Percentiles rank a stretch among this genome's conserved stretches.
These are phyloP conservation scores for Flexamia atlantica DNA, from an alignment of 2,888 invertebrate genomes.

Conservation along the genomic window DNA sequence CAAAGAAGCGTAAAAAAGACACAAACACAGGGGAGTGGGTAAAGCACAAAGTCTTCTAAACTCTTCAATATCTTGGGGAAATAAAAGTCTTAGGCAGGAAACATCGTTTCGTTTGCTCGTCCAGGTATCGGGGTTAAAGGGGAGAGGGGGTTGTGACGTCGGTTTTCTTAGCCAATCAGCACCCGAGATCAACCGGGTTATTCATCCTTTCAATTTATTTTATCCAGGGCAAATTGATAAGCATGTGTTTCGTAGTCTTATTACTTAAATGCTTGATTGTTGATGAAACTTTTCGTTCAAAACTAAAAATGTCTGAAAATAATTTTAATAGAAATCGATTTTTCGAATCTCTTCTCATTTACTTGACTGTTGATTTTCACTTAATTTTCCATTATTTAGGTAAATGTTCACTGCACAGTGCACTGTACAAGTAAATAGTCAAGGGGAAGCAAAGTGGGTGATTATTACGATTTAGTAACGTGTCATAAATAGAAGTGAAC, in stretches of 20 bases:
- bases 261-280: too few relatives aligned
- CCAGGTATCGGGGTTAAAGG: constrained; percentile 32
- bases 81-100: constrained; percentile 57
- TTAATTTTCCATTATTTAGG: too few relatives aligned
- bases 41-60: constrained; percentile 49
- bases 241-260: constrained; percentile 4
- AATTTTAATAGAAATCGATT: neutral
- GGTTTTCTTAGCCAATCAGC: constrained; percentile 45
- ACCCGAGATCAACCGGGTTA: constrained; percentile 7
- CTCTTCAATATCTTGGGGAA: constrained; percentile 48
- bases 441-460: too few relatives aligned
- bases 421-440: too few relatives aligned
- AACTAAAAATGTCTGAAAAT: too few relatives aligned
- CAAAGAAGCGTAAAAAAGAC: constrained; percentile 58
- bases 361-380: neutral
- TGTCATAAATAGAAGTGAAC: too few relatives aligned
- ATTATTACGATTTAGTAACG: too few relatives aligned
- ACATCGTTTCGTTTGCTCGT: constrained; percentile 47
- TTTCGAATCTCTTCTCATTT: neutral
- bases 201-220: constrained; percentile 25
- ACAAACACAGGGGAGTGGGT: constrained; percentile 51
- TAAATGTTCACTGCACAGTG: too few relatives aligned
- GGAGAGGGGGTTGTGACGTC: constrained; percentile 30
- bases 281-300: too few relatives aligned
- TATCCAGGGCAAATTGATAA: constrained; percentile 28